Percentiles rank a stretch among this genome's conserved stretches.
Conservation (phyloP, 2,113 vertebrate species). For the Synodontis membranacea region DNA sequence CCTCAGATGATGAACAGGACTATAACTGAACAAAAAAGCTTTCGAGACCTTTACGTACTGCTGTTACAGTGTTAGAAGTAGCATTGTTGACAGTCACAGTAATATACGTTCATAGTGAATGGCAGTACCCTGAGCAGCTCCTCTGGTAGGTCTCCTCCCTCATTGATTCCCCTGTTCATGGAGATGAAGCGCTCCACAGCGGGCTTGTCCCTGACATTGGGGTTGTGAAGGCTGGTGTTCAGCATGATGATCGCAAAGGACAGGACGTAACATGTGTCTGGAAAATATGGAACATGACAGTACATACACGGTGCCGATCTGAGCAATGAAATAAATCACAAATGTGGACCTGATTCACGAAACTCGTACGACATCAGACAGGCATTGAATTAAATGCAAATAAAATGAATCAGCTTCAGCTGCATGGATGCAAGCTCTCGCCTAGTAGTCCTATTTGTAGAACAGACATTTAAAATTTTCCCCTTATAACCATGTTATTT, state of each 20-base stretch:
- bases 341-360: neutral
- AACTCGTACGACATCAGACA: neutral
- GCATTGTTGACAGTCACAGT: neutral
- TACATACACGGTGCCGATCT: neutral
- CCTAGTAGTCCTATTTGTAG: neutral
- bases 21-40: neutral
- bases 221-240: slow-evolving; percentile 97
- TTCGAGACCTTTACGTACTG: neutral
- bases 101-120: neutral
- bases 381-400: neutral
- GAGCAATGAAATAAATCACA: neutral
- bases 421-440: neutral
- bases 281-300: slow-evolving; percentile 2
- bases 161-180: slow-evolving; percentile 98
- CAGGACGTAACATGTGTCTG: slow-evolving; percentile 96
- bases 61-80: neutral
- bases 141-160: slow-evolving; percentile 95
- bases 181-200: slow-evolving; percentile 96
- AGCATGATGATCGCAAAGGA: slow-evolving; percentile 98
- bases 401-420: neutral
- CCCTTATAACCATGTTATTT: neutral
- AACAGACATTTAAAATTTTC: neutral
- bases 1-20: no score
- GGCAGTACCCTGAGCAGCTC: slow-evolving; percentile 86
- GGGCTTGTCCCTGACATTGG: slow-evolving; percentile 95